Conservation (phyloP, 2,113 vertebrate species). For the Notechis scutatus region DNA sequence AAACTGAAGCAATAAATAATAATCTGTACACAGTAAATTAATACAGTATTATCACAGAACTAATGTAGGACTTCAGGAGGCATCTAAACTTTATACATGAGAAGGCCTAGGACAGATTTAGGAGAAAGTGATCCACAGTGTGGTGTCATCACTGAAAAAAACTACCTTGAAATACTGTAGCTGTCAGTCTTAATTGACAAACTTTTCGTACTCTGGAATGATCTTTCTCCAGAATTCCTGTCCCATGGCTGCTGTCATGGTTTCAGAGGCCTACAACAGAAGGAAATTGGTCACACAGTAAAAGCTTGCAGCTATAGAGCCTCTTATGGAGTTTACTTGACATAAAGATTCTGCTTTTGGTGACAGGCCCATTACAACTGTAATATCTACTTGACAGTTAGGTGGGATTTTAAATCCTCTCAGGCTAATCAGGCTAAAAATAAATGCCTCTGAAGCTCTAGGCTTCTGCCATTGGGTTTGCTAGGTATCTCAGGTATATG, state of each 20-base stretch:
- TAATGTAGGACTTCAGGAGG: background rate
- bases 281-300: background rate
- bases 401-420: background rate
- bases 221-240: background rate
- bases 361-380: background rate
- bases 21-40: background rate
- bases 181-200: background rate
- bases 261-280: background rate
- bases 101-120: background rate
- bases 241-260: background rate
- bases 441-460: background rate
- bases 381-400: background rate
- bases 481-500: background rate
- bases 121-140: background rate
- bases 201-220: background rate
- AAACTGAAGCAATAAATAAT: background rate
- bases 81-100: background rate
- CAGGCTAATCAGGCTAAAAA: background rate
- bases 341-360: background rate
- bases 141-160: background rate
- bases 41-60: background rate
- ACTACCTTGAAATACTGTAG: background rate
- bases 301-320: background rate
- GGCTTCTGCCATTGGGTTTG: background rate
- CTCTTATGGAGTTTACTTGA: background rate